Evolutionary conservation across 2,797 vertebrate species (phyloP).

Genomic region (Distichodus sexfasciatus): DNA sequence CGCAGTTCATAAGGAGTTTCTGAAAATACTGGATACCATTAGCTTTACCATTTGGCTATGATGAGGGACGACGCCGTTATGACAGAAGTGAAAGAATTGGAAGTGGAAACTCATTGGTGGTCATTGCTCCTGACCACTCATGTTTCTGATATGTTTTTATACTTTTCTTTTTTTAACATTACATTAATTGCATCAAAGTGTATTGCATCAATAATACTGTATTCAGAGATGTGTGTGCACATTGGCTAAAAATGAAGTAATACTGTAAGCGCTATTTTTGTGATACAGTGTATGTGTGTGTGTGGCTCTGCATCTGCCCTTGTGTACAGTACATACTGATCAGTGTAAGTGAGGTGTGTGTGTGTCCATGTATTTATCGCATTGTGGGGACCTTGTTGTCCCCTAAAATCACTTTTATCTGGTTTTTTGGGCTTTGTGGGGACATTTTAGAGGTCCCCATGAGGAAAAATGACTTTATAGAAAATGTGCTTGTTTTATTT

Average conservation of each 20-base stretch:
- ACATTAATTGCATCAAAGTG: neutral
- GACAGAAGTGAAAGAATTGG: slow-evolving; percentile 11
- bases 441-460: too few relatives aligned
- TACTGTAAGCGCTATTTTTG: neutral
- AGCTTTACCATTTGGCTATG: neutral
- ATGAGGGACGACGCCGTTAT: slow-evolving; percentile 19
- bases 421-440: too few relatives aligned
- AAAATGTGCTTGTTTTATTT: too few relatives aligned
- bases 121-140: slow-evolving; percentile 12
- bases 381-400: too few relatives aligned
- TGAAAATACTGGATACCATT: slow-evolving; percentile 32
- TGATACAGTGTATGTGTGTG: neutral
- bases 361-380: slow-evolving; percentile 70
- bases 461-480: too few relatives aligned
- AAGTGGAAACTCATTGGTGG: neutral
- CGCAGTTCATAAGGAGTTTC: slow-evolving; percentile 54
- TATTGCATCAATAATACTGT: neutral
- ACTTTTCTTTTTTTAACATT: too few relatives aligned
- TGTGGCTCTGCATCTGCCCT: slow-evolving; percentile 13
- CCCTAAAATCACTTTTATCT: too few relatives aligned
- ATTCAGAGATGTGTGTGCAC: neutral
- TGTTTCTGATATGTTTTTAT: too few relatives aligned
- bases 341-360: slow-evolving; percentile 60
- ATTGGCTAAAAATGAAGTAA: too few relatives aligned
- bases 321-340: slow-evolving; percentile 63